Evolutionary conservation across 1,140 invertebrate genomes (phyloP).

Genomic region (Phenacoccus solenopsis): DNA sequence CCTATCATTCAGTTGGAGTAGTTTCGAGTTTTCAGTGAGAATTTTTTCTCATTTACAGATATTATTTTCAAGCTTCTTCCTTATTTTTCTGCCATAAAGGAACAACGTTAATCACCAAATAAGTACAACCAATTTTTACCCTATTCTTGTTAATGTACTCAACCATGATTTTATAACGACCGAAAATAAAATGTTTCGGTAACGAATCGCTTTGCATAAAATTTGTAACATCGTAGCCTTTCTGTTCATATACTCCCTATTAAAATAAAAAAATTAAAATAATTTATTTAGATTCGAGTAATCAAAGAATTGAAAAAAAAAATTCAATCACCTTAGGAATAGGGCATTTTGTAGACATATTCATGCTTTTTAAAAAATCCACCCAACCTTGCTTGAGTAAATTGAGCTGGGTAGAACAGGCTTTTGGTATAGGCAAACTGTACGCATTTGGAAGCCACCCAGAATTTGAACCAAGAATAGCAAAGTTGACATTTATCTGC

Average conservation of each 20-base stretch:
- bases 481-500: neutral
- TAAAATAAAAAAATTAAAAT: neutral
- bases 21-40: constrained; percentile 35
- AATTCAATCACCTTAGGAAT: neutral
- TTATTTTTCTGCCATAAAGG: neutral
- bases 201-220: neutral
- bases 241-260: neutral
- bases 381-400: neutral
- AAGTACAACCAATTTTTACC: neutral
- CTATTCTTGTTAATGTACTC: neutral
- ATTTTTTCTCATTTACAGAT: too few relatives aligned
- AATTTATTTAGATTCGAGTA: neutral
- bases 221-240: neutral
- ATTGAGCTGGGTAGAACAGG: neutral
- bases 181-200: neutral
- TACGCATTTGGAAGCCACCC: neutral
- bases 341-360: neutral
- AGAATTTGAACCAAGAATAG: neutral
- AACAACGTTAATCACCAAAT: neutral
- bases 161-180: neutral
- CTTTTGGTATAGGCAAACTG: neutral
- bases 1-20: too few relatives aligned
- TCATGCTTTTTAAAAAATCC: neutral
- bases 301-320: neutral
- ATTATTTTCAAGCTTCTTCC: too few relatives aligned